These are phyloP conservation scores for Gandaritis pyraliata DNA, from an alignment of 2,888 invertebrate species.

Conservation along the genomic window DNA sequence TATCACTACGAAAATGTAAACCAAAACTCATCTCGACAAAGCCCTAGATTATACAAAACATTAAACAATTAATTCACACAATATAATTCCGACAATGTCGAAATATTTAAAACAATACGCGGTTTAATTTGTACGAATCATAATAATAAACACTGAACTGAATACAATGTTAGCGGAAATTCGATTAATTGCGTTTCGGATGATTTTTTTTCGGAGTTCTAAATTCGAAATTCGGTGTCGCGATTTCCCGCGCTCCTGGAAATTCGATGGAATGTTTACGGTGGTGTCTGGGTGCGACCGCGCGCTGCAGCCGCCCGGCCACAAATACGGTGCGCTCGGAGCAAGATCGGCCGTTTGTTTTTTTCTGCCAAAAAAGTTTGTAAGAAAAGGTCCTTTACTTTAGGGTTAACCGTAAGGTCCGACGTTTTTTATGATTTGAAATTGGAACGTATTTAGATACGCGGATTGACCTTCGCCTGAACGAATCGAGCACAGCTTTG, in stretches of 20 bases:
- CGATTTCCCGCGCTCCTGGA: constrained; percentile 78
- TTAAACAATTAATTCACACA: constrained; percentile 77
- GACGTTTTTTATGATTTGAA: constrained; percentile 58
- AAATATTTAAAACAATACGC: constrained; percentile 77
- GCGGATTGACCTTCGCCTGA: constrained; percentile 56
- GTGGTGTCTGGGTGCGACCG: constrained; percentile 65
- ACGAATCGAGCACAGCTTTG: constrained; percentile 34
- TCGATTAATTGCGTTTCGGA: constrained; percentile 51
- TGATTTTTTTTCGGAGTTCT: constrained; percentile 50
- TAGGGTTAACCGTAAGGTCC: constrained; percentile 77
- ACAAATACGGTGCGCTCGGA: constrained; percentile 69
- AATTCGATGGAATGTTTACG: constrained; percentile 56
- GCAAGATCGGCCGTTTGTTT: constrained; percentile 63
- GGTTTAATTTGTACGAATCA: constrained; percentile 72
- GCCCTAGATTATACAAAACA: constrained; percentile 68
- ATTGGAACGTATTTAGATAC: constrained; percentile 54
- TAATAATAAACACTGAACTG: constrained; percentile 71
- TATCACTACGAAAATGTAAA: constrained; percentile 73
- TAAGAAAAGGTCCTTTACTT: constrained; percentile 71
- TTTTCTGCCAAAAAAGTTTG: constrained; percentile 77
- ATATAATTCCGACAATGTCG: constrained; percentile 76
- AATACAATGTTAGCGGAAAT: constrained; percentile 63
- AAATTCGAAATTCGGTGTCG: constrained; percentile 50
- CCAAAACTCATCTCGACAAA: constrained; percentile 66
- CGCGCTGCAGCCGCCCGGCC: constrained; percentile 72